These are phyloP conservation scores for Caenorhabditis parvicauda DNA, from an alignment of 2,888 invertebrate species.

Conservation along the genomic window DNA sequence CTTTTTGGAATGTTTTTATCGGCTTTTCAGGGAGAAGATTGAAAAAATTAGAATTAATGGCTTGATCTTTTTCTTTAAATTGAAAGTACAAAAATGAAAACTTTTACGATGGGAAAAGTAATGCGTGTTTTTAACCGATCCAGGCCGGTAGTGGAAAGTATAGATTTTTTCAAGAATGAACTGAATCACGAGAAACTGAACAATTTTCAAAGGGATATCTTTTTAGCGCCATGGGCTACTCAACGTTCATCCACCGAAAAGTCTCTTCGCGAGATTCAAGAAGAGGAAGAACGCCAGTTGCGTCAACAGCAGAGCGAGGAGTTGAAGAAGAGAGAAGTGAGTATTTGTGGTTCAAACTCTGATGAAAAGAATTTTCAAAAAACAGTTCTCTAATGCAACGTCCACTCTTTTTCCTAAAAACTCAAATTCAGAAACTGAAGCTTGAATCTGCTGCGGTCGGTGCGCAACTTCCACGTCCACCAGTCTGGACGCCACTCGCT, in stretches of 20 bases:
- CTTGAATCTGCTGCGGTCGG: slow-evolving; percentile 2
- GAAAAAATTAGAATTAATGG: too few relatives aligned
- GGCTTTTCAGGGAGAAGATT: too few relatives aligned
- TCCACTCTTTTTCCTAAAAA: neutral
- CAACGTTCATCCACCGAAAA: slow-evolving; percentile 11
- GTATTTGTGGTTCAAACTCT: neutral
- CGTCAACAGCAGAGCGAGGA: slow-evolving; percentile 17
- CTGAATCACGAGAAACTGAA: too few relatives aligned
- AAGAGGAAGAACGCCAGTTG: slow-evolving; percentile 32
- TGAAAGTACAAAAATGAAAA: too few relatives aligned
- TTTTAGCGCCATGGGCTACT: slow-evolving; percentile 22
- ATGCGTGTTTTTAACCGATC: too few relatives aligned
- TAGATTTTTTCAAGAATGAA: too few relatives aligned
- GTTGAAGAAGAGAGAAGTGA: slow-evolving; percentile 13
- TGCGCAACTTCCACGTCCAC: slow-evolving; percentile 4
- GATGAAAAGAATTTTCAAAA: neutral
- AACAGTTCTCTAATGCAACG: neutral
- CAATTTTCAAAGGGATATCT: too few relatives aligned
- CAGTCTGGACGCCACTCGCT: too few relatives aligned
- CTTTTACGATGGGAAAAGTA: too few relatives aligned
- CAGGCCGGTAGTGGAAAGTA: too few relatives aligned
- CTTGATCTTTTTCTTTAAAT: too few relatives aligned
- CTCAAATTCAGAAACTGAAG: slow-evolving; percentile 1
- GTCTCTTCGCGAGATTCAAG: slow-evolving; percentile 28
- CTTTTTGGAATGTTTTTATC: too few relatives aligned